Conservation (phyloP, 2,113 vertebrate species). For the Phocoena sinus region DNA sequence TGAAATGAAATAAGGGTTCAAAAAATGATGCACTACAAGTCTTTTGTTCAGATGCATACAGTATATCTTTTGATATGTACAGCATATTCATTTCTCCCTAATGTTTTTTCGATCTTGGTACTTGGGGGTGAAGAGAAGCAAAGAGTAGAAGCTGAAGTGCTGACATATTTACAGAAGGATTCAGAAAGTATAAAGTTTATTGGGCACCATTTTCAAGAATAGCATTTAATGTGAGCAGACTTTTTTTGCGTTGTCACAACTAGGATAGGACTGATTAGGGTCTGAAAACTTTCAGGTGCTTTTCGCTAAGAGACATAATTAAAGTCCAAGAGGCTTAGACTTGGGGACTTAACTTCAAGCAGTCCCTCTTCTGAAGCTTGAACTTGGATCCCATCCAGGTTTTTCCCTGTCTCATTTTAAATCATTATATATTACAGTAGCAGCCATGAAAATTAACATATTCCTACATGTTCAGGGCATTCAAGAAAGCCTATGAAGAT, state of each 20-base stretch:
- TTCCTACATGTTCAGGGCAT: neutral
- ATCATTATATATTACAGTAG: constrained; percentile 28
- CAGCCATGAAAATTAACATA: constrained; percentile 24
- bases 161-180: constrained; percentile 40
- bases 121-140: constrained; percentile 32
- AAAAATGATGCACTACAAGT: constrained; percentile 49
- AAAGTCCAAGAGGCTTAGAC: constrained; percentile 14
- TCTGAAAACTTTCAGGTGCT: constrained; percentile 9
- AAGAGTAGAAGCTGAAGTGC: constrained; percentile 1
- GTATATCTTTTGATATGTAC: constrained; percentile 64
- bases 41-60: constrained; percentile 65
- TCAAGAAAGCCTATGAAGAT: neutral
- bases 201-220: constrained; percentile 18
- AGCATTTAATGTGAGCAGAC: constrained; percentile 8
- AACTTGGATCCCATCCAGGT: constrained; percentile 39
- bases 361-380: constrained; percentile 42
- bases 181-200: constrained; percentile 28
- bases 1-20: constrained; percentile 74
- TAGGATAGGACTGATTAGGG: neutral
- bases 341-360: constrained; percentile 43
- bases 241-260: neutral
- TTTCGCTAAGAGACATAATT: constrained; percentile 36
- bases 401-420: constrained; percentile 44
- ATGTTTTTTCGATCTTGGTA: constrained; percentile 58
- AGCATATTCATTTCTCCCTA: constrained; percentile 64